phyloP scores from a whole-genome alignment of 2,888 invertebrate genomes.

The Polietes domitor region DNA sequence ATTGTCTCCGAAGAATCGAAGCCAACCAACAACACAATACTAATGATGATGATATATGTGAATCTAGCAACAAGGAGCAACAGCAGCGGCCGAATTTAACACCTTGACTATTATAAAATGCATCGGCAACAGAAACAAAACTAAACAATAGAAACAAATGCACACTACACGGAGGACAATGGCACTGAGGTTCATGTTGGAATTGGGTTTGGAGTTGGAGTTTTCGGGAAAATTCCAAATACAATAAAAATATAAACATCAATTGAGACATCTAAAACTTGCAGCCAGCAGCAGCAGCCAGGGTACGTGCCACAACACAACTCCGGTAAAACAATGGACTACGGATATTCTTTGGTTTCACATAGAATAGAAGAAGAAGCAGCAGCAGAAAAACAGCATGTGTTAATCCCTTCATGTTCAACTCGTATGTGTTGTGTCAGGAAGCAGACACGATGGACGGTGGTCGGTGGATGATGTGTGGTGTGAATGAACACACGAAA shows the following conservation, averaged over 20 bases:
- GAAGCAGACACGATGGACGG: constrained; percentile 12
- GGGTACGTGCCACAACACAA: constrained; percentile 37
- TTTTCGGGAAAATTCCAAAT: constrained; percentile 23
- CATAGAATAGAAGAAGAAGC: constrained; percentile 17
- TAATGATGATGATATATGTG: constrained; percentile 56
- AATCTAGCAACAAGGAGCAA: constrained; percentile 3
- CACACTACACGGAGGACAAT: constrained; percentile 6
- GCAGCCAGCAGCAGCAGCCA: constrained; percentile 3
- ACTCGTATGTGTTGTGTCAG: constrained; percentile 1
- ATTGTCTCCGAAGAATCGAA: constrained; percentile 50
- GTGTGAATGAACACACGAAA: constrained; percentile 18
- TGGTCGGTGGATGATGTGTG: too few relatives aligned
- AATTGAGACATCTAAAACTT: constrained; percentile 65
- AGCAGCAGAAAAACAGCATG: constrained; percentile 51
- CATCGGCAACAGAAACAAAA: constrained; percentile 6
- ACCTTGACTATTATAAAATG: constrained; percentile 64
- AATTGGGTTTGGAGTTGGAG: background rate
- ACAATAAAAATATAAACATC: constrained; percentile 52
- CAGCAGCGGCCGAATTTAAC: constrained; percentile 49
- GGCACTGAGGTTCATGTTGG: background rate
- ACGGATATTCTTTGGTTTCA: constrained; percentile 39
- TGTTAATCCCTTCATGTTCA: constrained; percentile 64
- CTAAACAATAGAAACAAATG: constrained; percentile 48
- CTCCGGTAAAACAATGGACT: constrained; percentile 51
- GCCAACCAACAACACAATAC: constrained; percentile 49